A percentile compares a stretch with the other conserved stretches of the same genome.
These are phyloP conservation scores for Characodon lateralis DNA, from an alignment of 2,797 vertebrate genomes.

Conservation along the genomic window DNA sequence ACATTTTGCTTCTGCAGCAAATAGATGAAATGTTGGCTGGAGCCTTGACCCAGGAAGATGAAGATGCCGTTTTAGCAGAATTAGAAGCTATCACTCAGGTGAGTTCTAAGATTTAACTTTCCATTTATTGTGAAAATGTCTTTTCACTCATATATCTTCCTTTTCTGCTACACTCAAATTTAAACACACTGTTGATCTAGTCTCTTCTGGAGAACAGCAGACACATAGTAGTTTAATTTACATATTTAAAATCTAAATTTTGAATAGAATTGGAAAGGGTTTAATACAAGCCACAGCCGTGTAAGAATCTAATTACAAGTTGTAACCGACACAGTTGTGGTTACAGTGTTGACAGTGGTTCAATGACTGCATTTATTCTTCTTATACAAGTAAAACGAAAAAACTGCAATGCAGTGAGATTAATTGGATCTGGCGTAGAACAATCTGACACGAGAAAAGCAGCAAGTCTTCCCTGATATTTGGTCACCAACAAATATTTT, in stretches of 20 bases:
- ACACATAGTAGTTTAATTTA: constrained; percentile 7
- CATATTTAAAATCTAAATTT: not conserved
- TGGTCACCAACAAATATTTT: not conserved
- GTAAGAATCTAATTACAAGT: constrained; percentile 30
- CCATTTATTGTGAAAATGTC: constrained; percentile 9
- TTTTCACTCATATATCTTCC: constrained; percentile 10
- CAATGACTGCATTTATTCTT: not conserved
- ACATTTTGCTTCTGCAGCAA: constrained; percentile 80
- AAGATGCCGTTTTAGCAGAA: constrained; percentile 92
- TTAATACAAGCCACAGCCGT: constrained; percentile 9
- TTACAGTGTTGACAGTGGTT: constrained; percentile 24
- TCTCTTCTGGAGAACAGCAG: constrained; percentile 4
- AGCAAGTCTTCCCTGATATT: not conserved
- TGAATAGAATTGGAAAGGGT: not conserved
- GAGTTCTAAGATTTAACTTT: constrained; percentile 29
- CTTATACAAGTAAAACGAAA: constrained; percentile 10
- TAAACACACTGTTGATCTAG: not conserved
- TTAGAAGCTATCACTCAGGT: constrained; percentile 92
- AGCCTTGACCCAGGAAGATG: constrained; percentile 89
- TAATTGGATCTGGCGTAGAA: not conserved
- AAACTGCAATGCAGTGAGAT: not conserved
- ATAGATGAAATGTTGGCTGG: constrained; percentile 92
- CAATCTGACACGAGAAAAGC: not conserved
- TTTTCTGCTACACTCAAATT: constrained; percentile 6
- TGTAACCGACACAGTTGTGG: constrained; percentile 23